Percentiles rank a stretch among this genome's conserved stretches.
Conservation (phyloP, 2,113 vertebrate species). For the Narcine bancroftii region DNA sequence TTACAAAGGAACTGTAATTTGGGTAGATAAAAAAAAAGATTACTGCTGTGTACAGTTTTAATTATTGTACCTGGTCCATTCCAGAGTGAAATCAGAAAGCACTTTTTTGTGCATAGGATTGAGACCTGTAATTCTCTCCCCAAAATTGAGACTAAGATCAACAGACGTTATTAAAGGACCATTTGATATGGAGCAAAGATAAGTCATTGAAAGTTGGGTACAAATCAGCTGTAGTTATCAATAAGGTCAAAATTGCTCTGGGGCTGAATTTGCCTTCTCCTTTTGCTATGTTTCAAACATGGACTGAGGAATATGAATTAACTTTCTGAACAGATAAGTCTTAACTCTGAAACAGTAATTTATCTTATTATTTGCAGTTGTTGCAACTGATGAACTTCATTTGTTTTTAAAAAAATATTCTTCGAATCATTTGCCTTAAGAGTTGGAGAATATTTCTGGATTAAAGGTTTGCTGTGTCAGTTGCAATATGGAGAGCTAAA, state of each 20-base stretch:
- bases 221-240: not conserved
- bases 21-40: not conserved
- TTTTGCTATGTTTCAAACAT: not conserved
- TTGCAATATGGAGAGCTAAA: not conserved
- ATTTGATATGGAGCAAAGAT: not conserved
- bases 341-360: not conserved
- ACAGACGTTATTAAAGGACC: not conserved
- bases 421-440: not conserved
- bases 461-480: not conserved
- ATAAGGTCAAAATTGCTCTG: not conserved
- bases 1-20: not conserved
- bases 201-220: not conserved
- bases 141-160: not conserved
- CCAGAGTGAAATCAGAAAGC: conserved; percentile 4
- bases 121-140: not conserved
- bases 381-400: not conserved
- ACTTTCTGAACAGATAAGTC: not conserved
- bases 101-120: not conserved
- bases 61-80: not conserved
- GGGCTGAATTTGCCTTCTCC: not conserved
- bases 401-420: not conserved
- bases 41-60: not conserved
- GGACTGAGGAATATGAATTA: not conserved
- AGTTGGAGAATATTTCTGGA: not conserved
- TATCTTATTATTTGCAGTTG: not conserved